A percentile compares a stretch with the other conserved stretches of the same genome.
These are phyloP conservation scores for Cosmorhoe ocellata DNA, from an alignment of 2,888 invertebrate genomes.

Conservation along the genomic window DNA sequence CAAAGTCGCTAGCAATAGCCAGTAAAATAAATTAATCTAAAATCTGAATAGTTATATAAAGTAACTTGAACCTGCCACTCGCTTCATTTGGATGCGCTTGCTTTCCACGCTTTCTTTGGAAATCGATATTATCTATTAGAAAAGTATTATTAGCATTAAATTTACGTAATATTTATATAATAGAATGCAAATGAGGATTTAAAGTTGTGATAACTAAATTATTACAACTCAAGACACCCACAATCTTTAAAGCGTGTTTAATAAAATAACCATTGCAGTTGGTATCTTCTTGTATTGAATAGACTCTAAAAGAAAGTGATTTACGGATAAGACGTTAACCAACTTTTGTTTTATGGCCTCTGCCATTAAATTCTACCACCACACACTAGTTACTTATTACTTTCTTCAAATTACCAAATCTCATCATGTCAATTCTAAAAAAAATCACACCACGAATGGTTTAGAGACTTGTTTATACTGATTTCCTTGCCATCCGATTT, in stretches of 20 bases:
- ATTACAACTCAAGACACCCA: background rate
- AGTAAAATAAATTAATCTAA: background rate
- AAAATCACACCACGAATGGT: no score
- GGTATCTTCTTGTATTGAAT: no score
- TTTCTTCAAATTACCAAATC: no score
- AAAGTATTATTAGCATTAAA: conserved; percentile 26
- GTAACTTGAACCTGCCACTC: conserved; percentile 30
- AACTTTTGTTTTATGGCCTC: no score
- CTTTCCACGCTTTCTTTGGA: conserved; percentile 40
- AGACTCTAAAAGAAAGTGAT: conserved; percentile 4
- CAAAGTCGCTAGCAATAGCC: no score
- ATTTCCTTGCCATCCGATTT: no score
- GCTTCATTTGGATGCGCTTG: conserved; percentile 30
- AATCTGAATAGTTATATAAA: conserved; percentile 9
- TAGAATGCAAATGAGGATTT: conserved; percentile 8
- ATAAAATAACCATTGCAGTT: no score
- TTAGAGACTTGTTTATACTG: no score
- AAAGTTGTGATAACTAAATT: background rate
- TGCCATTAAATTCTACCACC: no score
- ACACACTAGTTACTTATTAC: no score
- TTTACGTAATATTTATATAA: conserved; percentile 27
- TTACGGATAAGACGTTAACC: background rate
- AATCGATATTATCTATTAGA: conserved; percentile 30
- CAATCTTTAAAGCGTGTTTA: no score
- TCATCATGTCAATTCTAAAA: no score